Conservation (phyloP, 2,113 vertebrate genomes). For the Notothenia rossii region DNA sequence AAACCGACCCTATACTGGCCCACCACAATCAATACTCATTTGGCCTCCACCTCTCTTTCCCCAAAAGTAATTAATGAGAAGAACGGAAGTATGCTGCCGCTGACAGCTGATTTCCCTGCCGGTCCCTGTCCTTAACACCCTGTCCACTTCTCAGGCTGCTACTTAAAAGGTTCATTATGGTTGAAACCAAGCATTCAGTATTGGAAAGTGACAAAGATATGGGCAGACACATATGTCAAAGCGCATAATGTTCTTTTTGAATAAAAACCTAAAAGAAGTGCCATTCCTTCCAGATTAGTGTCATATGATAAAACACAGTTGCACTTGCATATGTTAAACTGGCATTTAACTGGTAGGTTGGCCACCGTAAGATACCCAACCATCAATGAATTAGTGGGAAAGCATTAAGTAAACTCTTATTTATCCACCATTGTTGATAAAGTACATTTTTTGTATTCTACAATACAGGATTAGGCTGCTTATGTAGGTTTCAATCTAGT, state of each 20-base stretch:
- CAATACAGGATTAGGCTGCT: neutral
- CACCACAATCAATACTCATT: slow-evolving; percentile 83
- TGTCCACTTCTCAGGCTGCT: slow-evolving; percentile 60
- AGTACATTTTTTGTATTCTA: neutral
- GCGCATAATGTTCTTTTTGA: slow-evolving; percentile 19
- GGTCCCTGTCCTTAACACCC: slow-evolving; percentile 67
- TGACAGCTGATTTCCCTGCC: slow-evolving; percentile 80
- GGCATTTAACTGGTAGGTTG: neutral
- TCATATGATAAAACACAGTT: neutral
- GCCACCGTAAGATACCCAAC: neutral
- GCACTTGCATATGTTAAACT: neutral
- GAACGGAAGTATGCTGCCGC: slow-evolving; percentile 73
- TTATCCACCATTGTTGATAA: neutral
- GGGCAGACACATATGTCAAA: slow-evolving; percentile 36
- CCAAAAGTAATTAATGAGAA: slow-evolving; percentile 81
- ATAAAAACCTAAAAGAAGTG: slow-evolving; percentile 12
- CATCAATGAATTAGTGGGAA: neutral
- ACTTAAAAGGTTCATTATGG: slow-evolving; percentile 78
- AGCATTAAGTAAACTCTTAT: neutral
- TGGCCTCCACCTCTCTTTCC: slow-evolving; percentile 70
- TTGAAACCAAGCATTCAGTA: slow-evolving; percentile 58
- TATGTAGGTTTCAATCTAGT: neutral
- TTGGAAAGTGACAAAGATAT: slow-evolving; percentile 52
- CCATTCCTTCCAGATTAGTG: neutral
- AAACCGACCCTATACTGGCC: slow-evolving; percentile 66